Evolutionary conservation across 2,113 vertebrate genomes (phyloP), one percentile per base, ranked within the genome.

Genomic region (Recurvirostra avosetta): DNA sequence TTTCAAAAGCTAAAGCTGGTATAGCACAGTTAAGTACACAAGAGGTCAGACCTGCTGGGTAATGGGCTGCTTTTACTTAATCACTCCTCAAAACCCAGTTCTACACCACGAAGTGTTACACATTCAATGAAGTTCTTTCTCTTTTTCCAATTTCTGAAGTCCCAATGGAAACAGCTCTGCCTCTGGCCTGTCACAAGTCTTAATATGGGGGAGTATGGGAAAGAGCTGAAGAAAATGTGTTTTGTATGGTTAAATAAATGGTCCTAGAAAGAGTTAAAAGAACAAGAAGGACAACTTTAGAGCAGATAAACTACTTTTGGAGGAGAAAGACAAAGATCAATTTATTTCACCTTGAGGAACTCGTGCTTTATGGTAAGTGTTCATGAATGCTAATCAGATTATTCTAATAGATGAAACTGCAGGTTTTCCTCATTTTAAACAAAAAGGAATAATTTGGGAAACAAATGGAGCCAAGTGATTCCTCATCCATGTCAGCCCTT

Each of bases 271-370:
- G 59, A 82, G 5, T 34, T 91, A 74, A 77, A 66, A 86, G 26
- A 95, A 77, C 20, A 85, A 15, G 16, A 84, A 59, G 52, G 50
- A 62, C 15, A 72, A 77, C 49, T 73, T 62, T 6, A 4, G 50
- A 84, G 61, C 1, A 86, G 30, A 75, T 15, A 74, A 59, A 80
- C 26, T 89, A 9, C 43, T 86, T 89, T 34, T 20, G 32, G 30
- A 87, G 30, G 56, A 81, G 36, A 92, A 89, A 78, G 21, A 11
- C 76, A 90, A 66, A 77, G 59, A 88, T 65, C 85, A 82, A 82
- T 85, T 93, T 62, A 78, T 82, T 90, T 79, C 78, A 96, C 78
- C 88, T 95, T 86, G 81, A 93, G 7, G 71, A 93, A 88, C 49
- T 88, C 0, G 1, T 88, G 74, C 45, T 82, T 86, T 55, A 32